A percentile compares a stretch with the other conserved stretches of the same genome.
Evolutionary conservation across 2,888 invertebrate species (phyloP).

Genomic region (Agriotes lineatus): DNA sequence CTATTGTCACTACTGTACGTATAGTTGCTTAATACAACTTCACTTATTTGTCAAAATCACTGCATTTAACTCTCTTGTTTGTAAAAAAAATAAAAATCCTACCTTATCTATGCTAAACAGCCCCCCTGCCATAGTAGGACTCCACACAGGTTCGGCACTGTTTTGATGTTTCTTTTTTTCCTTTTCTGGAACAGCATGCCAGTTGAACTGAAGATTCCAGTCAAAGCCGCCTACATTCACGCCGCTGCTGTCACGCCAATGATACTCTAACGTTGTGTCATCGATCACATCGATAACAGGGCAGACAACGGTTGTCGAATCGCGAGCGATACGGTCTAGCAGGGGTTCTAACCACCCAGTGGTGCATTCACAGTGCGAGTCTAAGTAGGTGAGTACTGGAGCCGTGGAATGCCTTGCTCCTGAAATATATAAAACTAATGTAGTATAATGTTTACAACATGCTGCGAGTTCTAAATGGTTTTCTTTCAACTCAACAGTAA

Average conservation of each 20-base stretch:
- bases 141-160: slow-evolving; percentile 92
- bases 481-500: too few species aligned
- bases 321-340: slow-evolving; percentile 87
- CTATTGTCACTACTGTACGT: too few species aligned
- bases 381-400: slow-evolving; percentile 87
- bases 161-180: slow-evolving; percentile 89
- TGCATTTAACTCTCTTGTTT: too few species aligned
- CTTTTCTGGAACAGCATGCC: slow-evolving; percentile 97
- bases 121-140: slow-evolving; percentile 99
- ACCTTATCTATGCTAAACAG: slow-evolving; percentile 94
- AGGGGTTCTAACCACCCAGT: slow-evolving; percentile 96
- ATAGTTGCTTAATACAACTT: too few species aligned
- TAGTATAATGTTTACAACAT: too few species aligned
- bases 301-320: slow-evolving; percentile 91
- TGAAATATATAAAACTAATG: slow-evolving; percentile 40
- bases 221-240: slow-evolving; percentile 94
- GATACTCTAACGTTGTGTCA: slow-evolving; percentile 93
- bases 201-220: slow-evolving; percentile 97
- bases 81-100: too few species aligned
- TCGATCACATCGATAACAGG: slow-evolving; percentile 97
- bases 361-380: slow-evolving; percentile 98
- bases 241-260: slow-evolving; percentile 86
- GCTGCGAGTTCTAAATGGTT: too few species aligned
- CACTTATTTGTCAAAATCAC: too few species aligned
- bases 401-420: slow-evolving; percentile 62